Evolutionary conservation across 2,113 vertebrate species (phyloP).

Genomic region (Sturnira hondurensis): DNA sequence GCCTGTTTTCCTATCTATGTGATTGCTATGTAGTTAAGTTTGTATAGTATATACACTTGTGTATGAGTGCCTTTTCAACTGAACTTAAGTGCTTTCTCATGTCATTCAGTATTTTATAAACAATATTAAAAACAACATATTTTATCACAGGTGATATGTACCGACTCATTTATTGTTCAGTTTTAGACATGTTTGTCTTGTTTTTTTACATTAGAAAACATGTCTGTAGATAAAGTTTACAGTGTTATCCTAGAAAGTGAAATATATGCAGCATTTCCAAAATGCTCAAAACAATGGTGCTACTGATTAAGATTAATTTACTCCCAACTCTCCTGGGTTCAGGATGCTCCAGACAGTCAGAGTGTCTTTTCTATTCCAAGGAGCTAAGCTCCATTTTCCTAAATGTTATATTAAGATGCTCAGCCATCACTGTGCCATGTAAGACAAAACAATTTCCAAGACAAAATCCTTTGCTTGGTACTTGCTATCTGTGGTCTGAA

Average conservation of each 20-base stretch:
- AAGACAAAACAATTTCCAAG: neutral
- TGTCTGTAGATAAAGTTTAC: neutral
- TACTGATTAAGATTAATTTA: neutral
- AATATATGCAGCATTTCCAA: neutral
- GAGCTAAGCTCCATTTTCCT: neutral
- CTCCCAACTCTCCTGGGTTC: neutral
- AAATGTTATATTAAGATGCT: neutral
- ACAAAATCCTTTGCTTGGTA: neutral
- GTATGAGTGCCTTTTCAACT: neutral
- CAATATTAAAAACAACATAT: neutral
- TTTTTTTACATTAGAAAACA: neutral
- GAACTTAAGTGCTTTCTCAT: neutral
- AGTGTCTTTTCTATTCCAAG: neutral
- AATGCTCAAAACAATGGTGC: neutral
- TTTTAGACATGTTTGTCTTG: neutral
- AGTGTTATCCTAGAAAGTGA: neutral
- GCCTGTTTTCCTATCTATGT: neutral
- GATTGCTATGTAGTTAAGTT: neutral
- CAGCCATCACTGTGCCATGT: neutral
- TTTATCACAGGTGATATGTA: neutral
- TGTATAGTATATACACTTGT: neutral
- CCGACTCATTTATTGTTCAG: neutral
- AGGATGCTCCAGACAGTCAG: neutral
- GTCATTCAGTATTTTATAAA: neutral
- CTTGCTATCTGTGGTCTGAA: neutral